Percentiles rank a stretch among this genome's conserved stretches.
Conservation (phyloP, 2,797 vertebrate genomes). For the Hippopotamyrus pictus region DNA sequence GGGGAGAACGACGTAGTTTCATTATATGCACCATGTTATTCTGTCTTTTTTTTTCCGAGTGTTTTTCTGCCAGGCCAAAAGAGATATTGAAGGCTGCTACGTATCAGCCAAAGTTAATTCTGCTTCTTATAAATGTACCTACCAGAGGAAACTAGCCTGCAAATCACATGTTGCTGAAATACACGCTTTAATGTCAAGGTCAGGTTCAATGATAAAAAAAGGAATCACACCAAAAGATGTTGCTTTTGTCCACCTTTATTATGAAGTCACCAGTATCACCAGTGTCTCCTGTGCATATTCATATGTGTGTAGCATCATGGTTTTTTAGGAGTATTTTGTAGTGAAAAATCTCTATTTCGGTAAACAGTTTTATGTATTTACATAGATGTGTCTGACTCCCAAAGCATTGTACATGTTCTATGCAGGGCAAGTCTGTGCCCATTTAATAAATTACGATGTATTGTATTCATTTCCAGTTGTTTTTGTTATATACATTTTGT, state of each 20-base stretch:
- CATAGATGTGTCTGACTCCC: constrained; percentile 38
- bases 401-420: background rate
- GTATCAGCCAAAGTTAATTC: background rate
- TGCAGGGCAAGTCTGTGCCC: background rate
- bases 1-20: background rate
- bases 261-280: constrained; percentile 24
- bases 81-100: background rate
- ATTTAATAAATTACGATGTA: background rate
- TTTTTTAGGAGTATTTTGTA: constrained; percentile 30
- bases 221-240: background rate
- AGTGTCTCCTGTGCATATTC: background rate
- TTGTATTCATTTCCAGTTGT: background rate
- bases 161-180: background rate
- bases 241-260: constrained; percentile 39
- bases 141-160: background rate
- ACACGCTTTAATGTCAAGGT: background rate
- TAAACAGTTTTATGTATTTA: constrained; percentile 56
- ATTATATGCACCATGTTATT: background rate
- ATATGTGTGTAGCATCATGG: constrained; percentile 28
- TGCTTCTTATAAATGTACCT: background rate
- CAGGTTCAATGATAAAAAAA: constrained; percentile 30
- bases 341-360: constrained; percentile 38
- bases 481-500: background rate
- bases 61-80: background rate
- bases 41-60: background rate